phyloP scores from a whole-genome alignment of 2,888 invertebrate genomes.

The Glyphotaelius pellucidus region DNA sequence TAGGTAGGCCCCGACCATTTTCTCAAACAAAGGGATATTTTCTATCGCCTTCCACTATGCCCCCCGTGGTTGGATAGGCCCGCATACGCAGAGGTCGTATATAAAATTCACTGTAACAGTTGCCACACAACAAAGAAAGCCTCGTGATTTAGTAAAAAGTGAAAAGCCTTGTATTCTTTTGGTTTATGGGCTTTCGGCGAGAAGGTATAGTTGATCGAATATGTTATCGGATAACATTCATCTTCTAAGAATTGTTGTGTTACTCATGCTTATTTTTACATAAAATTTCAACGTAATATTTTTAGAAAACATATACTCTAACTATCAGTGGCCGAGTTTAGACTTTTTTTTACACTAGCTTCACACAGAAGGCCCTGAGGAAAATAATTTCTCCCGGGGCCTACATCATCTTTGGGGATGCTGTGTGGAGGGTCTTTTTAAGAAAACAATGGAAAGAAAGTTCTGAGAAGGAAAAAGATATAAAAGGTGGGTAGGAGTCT shows the following conservation, averaged over 20 bases:
- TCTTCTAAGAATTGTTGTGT: neutral
- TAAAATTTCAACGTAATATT: neutral
- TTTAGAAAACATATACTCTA: neutral
- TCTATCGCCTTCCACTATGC: conserved; percentile 26
- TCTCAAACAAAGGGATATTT: conserved; percentile 29
- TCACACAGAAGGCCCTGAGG: too few relatives aligned
- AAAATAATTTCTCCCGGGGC: too few relatives aligned
- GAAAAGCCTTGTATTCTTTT: conserved; percentile 62
- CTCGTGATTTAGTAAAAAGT: conserved; percentile 55
- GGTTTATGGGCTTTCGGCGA: conserved; percentile 60
- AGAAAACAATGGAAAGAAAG: too few relatives aligned
- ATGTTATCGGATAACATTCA: conserved; percentile 37
- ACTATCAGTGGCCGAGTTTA: neutral
- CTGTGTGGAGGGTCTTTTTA: too few relatives aligned
- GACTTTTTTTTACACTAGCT: neutral
- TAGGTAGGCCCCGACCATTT: neutral
- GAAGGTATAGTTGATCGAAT: conserved; percentile 47
- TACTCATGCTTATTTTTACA: neutral
- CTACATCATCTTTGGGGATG: too few relatives aligned
- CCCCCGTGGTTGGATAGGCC: neutral
- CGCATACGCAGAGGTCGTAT: conserved; percentile 45
- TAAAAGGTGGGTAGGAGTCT: too few relatives aligned
- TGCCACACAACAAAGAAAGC: conserved; percentile 22
- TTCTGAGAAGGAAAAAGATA: too few relatives aligned
- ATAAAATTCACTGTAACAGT: conserved; percentile 45